Evolutionary conservation across 2,113 vertebrate genomes (phyloP).

Genomic region (Esox niger): DNA sequence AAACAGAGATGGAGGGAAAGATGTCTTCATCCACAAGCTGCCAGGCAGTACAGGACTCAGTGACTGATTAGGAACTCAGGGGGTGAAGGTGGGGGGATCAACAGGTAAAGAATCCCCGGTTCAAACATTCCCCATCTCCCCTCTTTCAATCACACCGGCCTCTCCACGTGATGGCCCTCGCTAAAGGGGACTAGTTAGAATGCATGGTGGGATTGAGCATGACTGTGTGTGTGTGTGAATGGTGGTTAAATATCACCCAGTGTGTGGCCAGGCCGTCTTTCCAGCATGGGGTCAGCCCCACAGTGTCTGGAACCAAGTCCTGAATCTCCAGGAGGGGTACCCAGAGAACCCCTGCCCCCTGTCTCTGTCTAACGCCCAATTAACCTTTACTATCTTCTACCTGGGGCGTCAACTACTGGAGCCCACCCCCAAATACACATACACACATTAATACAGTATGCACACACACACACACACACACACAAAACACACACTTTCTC

Average conservation of each 20-base stretch:
- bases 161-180: background rate
- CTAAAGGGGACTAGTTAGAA: background rate
- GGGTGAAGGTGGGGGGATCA: background rate
- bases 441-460: constrained; percentile 10
- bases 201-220: background rate
- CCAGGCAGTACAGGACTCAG: background rate
- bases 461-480: constrained; percentile 9
- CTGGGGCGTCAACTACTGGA: constrained; percentile 19
- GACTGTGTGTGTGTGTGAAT: constrained; percentile 29
- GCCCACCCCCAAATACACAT: constrained; percentile 1
- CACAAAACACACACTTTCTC: constrained; percentile 10
- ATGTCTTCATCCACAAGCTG: too few relatives aligned
- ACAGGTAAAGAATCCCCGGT: background rate
- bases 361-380: constrained; percentile 75
- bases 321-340: constrained; percentile 55
- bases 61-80: too few relatives aligned
- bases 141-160: background rate
- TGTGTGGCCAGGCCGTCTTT: constrained; percentile 43
- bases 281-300: constrained; percentile 11
- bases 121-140: background rate
- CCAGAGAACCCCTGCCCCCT: constrained; percentile 42
- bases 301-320: constrained; percentile 62
- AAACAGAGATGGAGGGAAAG: constrained; percentile 31
- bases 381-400: constrained; percentile 72
- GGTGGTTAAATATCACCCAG: constrained; percentile 66